Evolutionary conservation across 2,888 invertebrate species (phyloP).

Genomic region (Tachina fera): DNA sequence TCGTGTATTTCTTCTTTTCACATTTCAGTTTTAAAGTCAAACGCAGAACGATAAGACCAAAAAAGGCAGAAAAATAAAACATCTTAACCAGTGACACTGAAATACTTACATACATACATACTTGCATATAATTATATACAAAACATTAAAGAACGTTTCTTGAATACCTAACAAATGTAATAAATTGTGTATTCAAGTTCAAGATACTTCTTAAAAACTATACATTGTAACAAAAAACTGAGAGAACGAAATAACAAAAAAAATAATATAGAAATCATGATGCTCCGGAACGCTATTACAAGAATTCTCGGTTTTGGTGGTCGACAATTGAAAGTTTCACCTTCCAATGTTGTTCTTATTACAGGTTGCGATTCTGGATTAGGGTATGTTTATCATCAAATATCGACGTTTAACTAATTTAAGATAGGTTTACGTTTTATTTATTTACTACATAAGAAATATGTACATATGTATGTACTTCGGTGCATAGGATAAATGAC

Average conservation of each 20-base stretch:
- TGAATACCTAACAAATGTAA: conserved; percentile 45
- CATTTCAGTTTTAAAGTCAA: conserved; percentile 60
- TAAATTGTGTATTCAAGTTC: conserved; percentile 61
- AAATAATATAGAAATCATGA: conserved; percentile 22
- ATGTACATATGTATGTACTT: too few relatives aligned
- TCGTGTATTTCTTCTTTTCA: conserved; percentile 30
- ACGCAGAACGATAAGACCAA: conserved; percentile 57
- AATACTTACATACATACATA: neutral
- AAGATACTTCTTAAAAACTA: conserved; percentile 27
- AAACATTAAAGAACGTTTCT: conserved; percentile 32
- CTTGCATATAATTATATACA: neutral
- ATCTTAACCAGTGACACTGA: conserved; percentile 6
- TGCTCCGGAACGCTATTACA: conserved; percentile 44
- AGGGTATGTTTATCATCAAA: conserved; percentile 84
- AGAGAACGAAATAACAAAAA: neutral
- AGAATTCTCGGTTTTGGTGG: conserved; percentile 59
- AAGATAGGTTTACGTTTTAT: too few relatives aligned
- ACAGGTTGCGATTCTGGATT: conserved; percentile 95
- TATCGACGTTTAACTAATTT: neutral
- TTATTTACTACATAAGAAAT: too few relatives aligned
- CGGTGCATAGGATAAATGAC: too few relatives aligned
- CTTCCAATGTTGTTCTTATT: conserved; percentile 86
- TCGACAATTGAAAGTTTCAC: conserved; percentile 73
- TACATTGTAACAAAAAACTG: neutral
- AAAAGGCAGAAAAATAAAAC: conserved; percentile 35